Conservation (phyloP, 2,113 vertebrate species). For the Gopherus evgoodei region DNA sequence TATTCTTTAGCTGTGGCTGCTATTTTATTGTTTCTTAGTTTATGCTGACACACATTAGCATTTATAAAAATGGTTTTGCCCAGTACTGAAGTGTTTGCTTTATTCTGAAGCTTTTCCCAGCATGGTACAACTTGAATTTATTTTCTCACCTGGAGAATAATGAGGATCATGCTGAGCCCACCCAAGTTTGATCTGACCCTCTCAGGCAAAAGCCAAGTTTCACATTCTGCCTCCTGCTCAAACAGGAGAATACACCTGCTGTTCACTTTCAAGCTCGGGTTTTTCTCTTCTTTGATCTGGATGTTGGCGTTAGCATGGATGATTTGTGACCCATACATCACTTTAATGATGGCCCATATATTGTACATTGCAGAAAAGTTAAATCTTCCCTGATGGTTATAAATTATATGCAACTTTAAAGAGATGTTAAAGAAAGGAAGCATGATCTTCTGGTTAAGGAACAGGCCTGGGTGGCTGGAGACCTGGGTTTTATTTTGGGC, state of each 20-base stretch:
- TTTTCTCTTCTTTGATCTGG: not conserved
- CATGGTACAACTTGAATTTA: not conserved
- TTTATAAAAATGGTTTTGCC: not conserved
- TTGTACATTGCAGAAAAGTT: not conserved
- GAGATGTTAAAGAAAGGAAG: not conserved
- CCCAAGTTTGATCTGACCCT: not conserved
- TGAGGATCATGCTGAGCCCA: not conserved
- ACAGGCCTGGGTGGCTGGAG: not conserved
- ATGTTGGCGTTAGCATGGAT: not conserved
- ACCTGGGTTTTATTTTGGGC: not conserved
- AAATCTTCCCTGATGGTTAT: not conserved
- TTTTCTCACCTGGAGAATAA: not conserved
- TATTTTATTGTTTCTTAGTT: not conserved
- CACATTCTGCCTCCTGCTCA: not conserved
- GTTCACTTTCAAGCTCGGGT: not conserved
- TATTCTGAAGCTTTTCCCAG: not conserved
- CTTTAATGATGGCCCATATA: not conserved
- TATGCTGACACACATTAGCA: not conserved
- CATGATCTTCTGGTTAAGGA: not conserved
- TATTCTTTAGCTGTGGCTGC: not conserved
- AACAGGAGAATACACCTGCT: not conserved
- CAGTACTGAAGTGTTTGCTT: not conserved
- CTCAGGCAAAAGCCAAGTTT: not conserved
- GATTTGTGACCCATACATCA: not conserved
- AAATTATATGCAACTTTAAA: conserved; percentile 1